Conservation (phyloP, 92 coral and sea anemone species). For the Hydrozoanthus gracilis region DNA sequence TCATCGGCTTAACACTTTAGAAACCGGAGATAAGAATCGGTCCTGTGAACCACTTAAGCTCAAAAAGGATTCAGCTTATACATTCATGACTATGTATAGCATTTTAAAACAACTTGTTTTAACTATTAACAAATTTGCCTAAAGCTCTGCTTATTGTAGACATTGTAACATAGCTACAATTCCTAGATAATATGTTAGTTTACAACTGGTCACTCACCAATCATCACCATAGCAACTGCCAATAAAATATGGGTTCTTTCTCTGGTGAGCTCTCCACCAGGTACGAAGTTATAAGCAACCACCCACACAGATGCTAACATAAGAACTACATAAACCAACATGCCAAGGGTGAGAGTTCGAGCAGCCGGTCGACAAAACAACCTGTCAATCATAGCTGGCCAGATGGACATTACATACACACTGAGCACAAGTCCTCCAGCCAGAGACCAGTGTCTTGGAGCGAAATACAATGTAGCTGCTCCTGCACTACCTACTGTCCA, state of each 20-base stretch:
- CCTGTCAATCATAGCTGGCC: conserved; percentile 98
- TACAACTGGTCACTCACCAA: conserved; percentile 64
- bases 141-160: too few relatives aligned
- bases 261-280: conserved; percentile 95
- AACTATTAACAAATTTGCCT: neutral
- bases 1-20: too few relatives aligned
- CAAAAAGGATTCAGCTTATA: neutral
- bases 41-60: too few relatives aligned
- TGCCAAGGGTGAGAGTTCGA: conserved; percentile 79
- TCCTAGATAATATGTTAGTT: neutral
- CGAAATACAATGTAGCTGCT: conserved; percentile 78
- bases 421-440: conserved; percentile 87
- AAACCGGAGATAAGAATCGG: too few relatives aligned
- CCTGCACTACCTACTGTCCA: conserved; percentile 85
- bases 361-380: conserved; percentile 81
- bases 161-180: neutral
- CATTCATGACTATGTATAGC: neutral
- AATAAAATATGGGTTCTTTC: conserved; percentile 87
- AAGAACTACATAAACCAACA: conserved; percentile 77
- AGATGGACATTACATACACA: conserved; percentile 87
- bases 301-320: conserved; percentile 94
- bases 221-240: conserved; percentile 77
- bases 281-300: conserved; percentile 95
- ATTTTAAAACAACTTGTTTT: neutral
- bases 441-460: conserved; percentile 79